These are phyloP conservation scores for Cephus sareptanus DNA, from an alignment of 2,888 invertebrate species.

Conservation along the genomic window DNA sequence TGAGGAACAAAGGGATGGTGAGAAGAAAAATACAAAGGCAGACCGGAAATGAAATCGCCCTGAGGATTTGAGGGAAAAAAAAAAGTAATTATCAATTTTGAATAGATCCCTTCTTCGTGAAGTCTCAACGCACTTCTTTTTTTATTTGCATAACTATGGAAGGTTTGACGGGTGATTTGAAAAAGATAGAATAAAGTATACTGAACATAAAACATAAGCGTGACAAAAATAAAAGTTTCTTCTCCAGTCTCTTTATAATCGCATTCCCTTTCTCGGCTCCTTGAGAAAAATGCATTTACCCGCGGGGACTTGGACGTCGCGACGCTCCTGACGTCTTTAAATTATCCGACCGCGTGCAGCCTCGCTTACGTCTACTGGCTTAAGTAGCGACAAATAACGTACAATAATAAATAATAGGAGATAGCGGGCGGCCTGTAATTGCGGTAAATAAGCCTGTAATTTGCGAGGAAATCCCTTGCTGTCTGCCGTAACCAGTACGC, in stretches of 20 bases:
- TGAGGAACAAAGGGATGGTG: background rate
- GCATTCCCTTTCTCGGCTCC: background rate
- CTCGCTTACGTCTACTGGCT: background rate
- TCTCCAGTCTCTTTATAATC: background rate
- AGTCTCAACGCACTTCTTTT: background rate
- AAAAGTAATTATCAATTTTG: background rate
- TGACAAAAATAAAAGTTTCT: background rate
- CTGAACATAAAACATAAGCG: background rate
- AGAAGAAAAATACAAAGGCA: background rate
- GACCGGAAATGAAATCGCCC: background rate
- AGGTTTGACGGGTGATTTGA: background rate
- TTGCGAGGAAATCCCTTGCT: slow-evolving; percentile 19
- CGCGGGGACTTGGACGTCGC: background rate
- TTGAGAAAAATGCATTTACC: background rate
- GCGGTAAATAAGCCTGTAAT: slow-evolving; percentile 26
- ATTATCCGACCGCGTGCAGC: background rate
- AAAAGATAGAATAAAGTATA: background rate
- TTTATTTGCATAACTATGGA: background rate
- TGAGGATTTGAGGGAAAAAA: background rate
- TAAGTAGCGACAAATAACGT: background rate
- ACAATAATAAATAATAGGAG: slow-evolving; percentile 14
- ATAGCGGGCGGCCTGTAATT: slow-evolving; percentile 18
- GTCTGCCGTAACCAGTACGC: slow-evolving; percentile 2
- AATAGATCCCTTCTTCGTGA: background rate
- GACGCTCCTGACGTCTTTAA: background rate